Evolutionary conservation across 2,797 vertebrate species (phyloP).

Genomic region (Sandelia bainsii): DNA sequence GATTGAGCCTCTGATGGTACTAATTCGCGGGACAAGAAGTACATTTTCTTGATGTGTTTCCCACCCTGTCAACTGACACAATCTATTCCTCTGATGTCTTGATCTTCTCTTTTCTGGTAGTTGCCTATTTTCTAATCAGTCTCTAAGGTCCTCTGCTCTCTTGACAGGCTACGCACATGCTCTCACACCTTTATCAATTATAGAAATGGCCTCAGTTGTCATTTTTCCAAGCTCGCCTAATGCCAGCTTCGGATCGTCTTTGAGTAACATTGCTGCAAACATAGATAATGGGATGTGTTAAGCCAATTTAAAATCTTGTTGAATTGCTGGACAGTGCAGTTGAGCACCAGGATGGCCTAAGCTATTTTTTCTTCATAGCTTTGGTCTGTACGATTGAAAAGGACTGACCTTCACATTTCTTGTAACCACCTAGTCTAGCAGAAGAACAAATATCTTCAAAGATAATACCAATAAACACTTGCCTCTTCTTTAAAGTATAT

Average conservation of each 20-base stretch:
- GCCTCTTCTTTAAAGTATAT: too few species aligned
- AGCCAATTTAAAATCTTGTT: background rate
- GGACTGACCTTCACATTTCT: background rate
- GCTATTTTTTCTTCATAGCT: background rate
- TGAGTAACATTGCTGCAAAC: background rate
- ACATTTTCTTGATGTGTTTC: conserved; percentile 73
- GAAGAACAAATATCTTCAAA: background rate
- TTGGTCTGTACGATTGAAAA: background rate
- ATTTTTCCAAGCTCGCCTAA: conserved; percentile 11
- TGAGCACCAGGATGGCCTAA: too few species aligned
- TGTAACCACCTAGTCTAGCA: background rate
- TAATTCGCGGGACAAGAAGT: conserved; percentile 54
- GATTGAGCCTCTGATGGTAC: conserved; percentile 49
- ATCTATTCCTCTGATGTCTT: conserved; percentile 85
- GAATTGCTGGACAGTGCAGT: background rate
- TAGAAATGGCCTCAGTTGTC: conserved; percentile 36
- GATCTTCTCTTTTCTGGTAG: conserved; percentile 81
- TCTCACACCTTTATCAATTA: conserved; percentile 46
- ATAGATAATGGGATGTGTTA: background rate
- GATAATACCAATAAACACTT: background rate
- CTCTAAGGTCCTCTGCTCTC: conserved; percentile 85
- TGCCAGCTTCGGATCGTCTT: conserved; percentile 6
- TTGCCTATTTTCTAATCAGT: conserved; percentile 84
- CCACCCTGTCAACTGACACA: conserved; percentile 87
- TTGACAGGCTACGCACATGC: conserved; percentile 43